Evolutionary conservation across 2,797 vertebrate species (phyloP).

Genomic region (Mionectes olivaceus): DNA sequence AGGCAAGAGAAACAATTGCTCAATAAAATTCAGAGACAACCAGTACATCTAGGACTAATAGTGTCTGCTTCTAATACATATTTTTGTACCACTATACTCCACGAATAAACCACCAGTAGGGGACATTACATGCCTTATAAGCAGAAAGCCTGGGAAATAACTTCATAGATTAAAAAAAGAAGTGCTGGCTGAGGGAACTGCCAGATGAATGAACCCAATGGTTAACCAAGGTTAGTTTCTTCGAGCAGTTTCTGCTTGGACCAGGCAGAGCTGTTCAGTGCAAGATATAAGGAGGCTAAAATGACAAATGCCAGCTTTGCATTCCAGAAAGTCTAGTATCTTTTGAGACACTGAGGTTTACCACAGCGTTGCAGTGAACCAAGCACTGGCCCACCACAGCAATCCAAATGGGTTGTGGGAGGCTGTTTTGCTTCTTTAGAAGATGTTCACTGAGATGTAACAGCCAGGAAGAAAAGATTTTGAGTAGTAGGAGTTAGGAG

Average conservation of each 20-base stretch:
- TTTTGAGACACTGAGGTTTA: not conserved
- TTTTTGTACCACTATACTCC: not conserved
- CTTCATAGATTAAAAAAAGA: not conserved
- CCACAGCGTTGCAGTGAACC: not conserved
- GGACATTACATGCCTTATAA: slow-evolving; percentile 54
- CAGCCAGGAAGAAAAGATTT: not conserved
- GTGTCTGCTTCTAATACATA: not conserved
- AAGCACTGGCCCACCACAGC: not conserved
- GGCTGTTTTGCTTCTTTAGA: not conserved
- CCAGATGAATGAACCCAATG: not conserved
- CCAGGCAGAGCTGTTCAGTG: not conserved
- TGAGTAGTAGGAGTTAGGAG: not conserved
- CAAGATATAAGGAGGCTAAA: not conserved
- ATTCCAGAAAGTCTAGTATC: not conserved
- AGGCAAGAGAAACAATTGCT: slow-evolving; percentile 48
- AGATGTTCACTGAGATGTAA: not conserved
- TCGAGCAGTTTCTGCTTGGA: not conserved
- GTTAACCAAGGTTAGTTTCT: not conserved
- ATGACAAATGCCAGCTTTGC: not conserved
- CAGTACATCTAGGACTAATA: slow-evolving; percentile 4
- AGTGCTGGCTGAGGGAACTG: not conserved
- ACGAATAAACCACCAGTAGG: slow-evolving; percentile 8
- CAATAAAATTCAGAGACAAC: slow-evolving; percentile 46
- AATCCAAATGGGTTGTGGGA: not conserved
- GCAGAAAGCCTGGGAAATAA: slow-evolving; percentile 6